Conservation (phyloP, 2,797 vertebrate genomes). For the Neosilurus mollespiculum region DNA sequence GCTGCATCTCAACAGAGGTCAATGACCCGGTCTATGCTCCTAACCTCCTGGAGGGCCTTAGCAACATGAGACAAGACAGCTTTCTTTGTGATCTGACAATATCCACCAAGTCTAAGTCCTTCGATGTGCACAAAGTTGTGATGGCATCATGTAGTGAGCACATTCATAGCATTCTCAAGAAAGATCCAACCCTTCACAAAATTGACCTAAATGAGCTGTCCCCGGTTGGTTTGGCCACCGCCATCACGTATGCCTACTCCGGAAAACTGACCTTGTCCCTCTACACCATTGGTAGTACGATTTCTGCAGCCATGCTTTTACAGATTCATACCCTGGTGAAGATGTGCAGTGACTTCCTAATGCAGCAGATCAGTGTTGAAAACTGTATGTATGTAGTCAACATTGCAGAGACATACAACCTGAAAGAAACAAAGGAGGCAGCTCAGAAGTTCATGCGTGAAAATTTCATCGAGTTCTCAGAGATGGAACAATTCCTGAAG, state of each 20-base stretch:
- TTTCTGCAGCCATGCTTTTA: conserved; percentile 90
- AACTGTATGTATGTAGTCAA: conserved; percentile 98
- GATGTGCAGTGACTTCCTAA: conserved; percentile 98
- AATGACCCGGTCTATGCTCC: conserved; percentile 87
- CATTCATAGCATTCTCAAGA: conserved; percentile 89
- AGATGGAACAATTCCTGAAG: conserved; percentile 98
- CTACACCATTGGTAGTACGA: conserved; percentile 94
- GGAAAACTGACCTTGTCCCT: conserved; percentile 95
- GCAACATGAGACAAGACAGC: conserved; percentile 90
- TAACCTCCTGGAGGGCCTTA: conserved; percentile 91
- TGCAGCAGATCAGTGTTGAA: conserved; percentile 92
- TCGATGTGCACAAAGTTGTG: conserved; percentile 92
- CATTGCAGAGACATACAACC: conserved; percentile 91
- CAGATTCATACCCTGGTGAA: conserved; percentile 92
- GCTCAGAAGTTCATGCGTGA: conserved; percentile 95
- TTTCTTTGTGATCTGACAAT: conserved; percentile 96
- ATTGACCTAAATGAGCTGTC: conserved; percentile 93
- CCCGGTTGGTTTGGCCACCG: conserved; percentile 88
- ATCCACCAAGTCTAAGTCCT: conserved; percentile 93
- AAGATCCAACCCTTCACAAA: conserved; percentile 85
- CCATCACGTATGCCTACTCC: conserved; percentile 94
- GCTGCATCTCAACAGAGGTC: conserved; percentile 93
- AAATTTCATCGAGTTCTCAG: conserved; percentile 98
- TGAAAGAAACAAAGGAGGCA: conserved; percentile 88
- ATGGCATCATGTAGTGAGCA: conserved; percentile 97